Base-by-base conservation (phyloP, 2,797 vertebrate genomes). In the Bradypus variegatus region DNA sequence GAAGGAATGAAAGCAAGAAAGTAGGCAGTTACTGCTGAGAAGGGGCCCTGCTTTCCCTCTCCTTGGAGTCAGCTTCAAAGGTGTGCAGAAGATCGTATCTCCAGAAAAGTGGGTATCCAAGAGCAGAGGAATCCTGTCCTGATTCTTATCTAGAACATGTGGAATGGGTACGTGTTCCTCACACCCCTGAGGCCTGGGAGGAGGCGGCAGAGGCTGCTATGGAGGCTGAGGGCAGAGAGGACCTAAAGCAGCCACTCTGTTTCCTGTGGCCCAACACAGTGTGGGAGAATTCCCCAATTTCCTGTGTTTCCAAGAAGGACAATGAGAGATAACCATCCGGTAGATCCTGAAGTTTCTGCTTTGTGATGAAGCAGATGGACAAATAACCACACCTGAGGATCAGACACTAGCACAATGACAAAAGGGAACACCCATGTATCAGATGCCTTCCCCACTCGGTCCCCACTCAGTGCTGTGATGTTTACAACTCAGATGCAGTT, bases 131-230 rank as follows among this genome's bases (percentile, higher is more conserved):
- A 13, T 31, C 4, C 23, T 31, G 23, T 4, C 62, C 31, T 3
- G 4, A 31, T n/a, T 67, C 31, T 73, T 31, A 27, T 25, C 53
- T 55, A 67, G 0, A 1, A 21, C 16, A 55, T 4, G 0, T 41
- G 53, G 16, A 7, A 53, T 1, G 1, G 36, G 55, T 15, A 55
- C n/a, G 58, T 80, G 76, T 23, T 75, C 53, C 45, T 60, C 27
- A 33, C 6, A 33, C 0, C 1, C 4, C 38, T n/a, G 15, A 3
- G 36, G 85, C 29, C 31, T 55, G 38, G 60, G 7, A 53, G 33
- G 53, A 70, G 48, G 15, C 23, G 45, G 29, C 13, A 36, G 58
- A 65, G 58, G 36, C 36, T 12, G 27, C 48, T 27, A 45, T 1
- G 29, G 5, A 60, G 25, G 8, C 75, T 82, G 48, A 55, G 23